Evolutionary conservation across 2,113 vertebrate species (phyloP).

Genomic region (Coptodon bakossiorum): DNA sequence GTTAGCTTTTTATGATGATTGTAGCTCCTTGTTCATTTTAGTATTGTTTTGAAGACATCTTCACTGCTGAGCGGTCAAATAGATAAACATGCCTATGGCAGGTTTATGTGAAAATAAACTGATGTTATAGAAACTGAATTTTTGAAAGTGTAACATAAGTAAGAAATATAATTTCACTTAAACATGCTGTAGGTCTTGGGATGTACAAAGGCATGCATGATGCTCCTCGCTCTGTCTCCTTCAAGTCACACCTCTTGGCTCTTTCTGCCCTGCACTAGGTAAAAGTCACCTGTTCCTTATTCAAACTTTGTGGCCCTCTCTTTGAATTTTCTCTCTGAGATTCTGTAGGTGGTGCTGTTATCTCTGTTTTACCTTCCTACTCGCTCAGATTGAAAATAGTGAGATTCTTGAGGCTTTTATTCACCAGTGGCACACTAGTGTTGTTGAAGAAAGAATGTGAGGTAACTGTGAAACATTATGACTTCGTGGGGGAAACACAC

Average conservation of each 20-base stretch:
- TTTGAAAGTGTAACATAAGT: not conserved
- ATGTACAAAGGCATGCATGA: fast-evolving
- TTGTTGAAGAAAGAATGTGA: not conserved
- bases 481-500: not conserved
- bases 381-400: not conserved
- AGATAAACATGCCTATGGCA: not conserved
- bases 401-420: not conserved
- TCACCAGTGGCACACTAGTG: not conserved
- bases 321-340: not conserved
- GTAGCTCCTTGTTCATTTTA: not conserved
- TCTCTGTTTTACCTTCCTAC: not conserved
- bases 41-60: not conserved
- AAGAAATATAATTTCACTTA: not conserved
- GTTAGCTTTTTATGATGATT: not conserved
- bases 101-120: not conserved
- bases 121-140: not conserved
- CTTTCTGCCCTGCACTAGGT: not conserved
- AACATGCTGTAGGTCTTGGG: not conserved
- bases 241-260: not conserved
- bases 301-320: fast-evolving
- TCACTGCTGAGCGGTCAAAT: fast-evolving
- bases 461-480: not conserved
- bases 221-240: not conserved
- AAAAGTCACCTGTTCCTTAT: not conserved
- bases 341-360: not conserved